A percentile compares a stretch with the other conserved stretches of the same genome.
phyloP scores from a whole-genome alignment of 1,140 invertebrate genomes.

The Olivierus martensii region DNA sequence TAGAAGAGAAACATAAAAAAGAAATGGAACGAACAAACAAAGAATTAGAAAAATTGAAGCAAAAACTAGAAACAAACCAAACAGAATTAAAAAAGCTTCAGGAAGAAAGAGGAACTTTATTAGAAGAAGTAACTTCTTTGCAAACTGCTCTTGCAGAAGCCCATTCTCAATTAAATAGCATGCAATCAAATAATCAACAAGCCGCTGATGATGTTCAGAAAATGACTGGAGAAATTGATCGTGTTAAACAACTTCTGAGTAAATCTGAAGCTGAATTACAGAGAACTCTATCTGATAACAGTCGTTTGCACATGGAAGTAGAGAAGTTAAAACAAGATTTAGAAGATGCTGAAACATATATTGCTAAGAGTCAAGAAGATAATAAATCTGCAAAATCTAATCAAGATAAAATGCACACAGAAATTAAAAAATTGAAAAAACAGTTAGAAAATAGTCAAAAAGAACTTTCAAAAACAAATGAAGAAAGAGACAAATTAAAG shows the following conservation, averaged over 20 bases:
- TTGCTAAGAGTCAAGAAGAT: background rate
- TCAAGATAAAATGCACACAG: conserved; percentile 58
- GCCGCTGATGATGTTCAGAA: background rate
- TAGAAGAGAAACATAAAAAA: conserved; percentile 61
- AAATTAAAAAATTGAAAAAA: conserved; percentile 61
- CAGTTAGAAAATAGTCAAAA: conserved; percentile 50
- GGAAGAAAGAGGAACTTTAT: conserved; percentile 39
- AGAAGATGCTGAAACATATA: conserved; percentile 29
- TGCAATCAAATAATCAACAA: background rate
- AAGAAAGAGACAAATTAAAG: conserved; percentile 22
- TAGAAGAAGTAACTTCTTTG: conserved; percentile 21
- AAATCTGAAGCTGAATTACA: conserved; percentile 24
- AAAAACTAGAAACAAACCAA: conserved; percentile 64
- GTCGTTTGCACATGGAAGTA: conserved; percentile 45
- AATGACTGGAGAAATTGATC: conserved; percentile 10
- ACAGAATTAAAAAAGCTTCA: conserved; percentile 51
- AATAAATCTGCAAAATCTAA: conserved; percentile 9
- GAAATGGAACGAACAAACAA: conserved; percentile 67
- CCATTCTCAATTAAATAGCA: background rate
- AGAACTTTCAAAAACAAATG: conserved; percentile 34
- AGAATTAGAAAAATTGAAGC: conserved; percentile 70
- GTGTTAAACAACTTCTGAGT: conserved; percentile 21
- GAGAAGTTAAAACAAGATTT: conserved; percentile 69
- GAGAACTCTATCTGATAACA: conserved; percentile 22
- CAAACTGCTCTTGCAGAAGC: background rate